These are phyloP conservation scores for Meandrusa payeni DNA, from an alignment of 2,888 invertebrate species.

Conservation along the genomic window DNA sequence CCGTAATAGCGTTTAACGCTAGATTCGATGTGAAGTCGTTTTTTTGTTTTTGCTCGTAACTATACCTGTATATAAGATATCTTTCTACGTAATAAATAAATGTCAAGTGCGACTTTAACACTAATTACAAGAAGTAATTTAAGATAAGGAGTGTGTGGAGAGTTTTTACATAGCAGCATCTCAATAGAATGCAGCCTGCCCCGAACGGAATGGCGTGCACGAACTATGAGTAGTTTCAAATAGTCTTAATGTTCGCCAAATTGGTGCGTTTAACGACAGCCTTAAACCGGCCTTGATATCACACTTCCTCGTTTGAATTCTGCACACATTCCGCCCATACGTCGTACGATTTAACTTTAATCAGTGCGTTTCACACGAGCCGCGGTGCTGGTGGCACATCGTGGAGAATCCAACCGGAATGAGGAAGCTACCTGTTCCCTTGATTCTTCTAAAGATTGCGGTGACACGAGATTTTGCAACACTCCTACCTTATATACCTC, in stretches of 20 bases:
- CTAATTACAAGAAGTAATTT: background rate
- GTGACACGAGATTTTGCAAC: too few relatives aligned
- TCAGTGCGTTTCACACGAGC: conserved; percentile 2
- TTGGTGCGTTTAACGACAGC: conserved; percentile 12
- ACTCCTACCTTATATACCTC: too few relatives aligned
- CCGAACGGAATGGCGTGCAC: background rate
- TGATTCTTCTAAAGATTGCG: too few relatives aligned
- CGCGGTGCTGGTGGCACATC: conserved; percentile 22
- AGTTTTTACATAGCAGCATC: background rate
- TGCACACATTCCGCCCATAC: conserved; percentile 32
- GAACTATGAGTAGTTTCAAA: conserved; percentile 10
- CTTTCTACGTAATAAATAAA: too few relatives aligned
- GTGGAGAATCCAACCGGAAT: background rate
- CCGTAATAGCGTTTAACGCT: too few relatives aligned
- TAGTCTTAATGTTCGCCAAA: conserved; percentile 8
- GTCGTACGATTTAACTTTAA: conserved; percentile 27
- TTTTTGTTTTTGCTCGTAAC: too few relatives aligned
- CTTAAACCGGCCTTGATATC: conserved; percentile 31
- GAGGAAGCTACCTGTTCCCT: background rate
- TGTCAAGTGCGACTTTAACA: too few relatives aligned
- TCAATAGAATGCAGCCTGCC: background rate
- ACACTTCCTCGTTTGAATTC: conserved; percentile 32
- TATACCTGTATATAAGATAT: too few relatives aligned
- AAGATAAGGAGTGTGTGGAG: background rate
- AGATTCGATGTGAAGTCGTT: too few relatives aligned